Evolutionary conservation across 2,113 vertebrate genomes (phyloP).

Genomic region (Euleptes europaea): DNA sequence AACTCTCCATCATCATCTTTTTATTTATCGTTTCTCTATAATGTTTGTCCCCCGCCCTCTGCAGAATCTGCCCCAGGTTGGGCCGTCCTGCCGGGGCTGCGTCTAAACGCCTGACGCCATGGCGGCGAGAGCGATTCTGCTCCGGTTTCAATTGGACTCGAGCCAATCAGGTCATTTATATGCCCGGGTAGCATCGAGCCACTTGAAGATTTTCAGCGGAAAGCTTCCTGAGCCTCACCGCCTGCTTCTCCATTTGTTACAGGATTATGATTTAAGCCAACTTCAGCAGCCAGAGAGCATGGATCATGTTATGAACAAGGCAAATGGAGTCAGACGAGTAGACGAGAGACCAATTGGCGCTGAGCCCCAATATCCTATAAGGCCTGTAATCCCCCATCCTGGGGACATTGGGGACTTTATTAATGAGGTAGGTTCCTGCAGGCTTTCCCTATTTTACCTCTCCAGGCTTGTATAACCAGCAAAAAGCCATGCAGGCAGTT

Average conservation of each 20-base stretch:
- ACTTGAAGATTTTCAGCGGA: neutral
- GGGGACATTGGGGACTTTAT: slow-evolving; percentile 98
- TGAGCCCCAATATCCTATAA: slow-evolving; percentile 92
- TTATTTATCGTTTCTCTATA: too few relatives aligned
- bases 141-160: slow-evolving; percentile 20
- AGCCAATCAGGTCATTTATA: neutral
- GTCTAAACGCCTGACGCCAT: rapidly evolving
- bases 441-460: neutral
- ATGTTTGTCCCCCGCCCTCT: too few relatives aligned
- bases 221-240: slow-evolving; percentile 28
- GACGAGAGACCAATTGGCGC: slow-evolving; percentile 94
- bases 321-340: slow-evolving; percentile 88
- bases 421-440: slow-evolving; percentile 83
- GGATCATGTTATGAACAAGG: slow-evolving; percentile 93
- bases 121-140: neutral
- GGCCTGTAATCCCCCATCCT: slow-evolving; percentile 91
- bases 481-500: neutral
- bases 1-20: too few relatives aligned
- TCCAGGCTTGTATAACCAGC: slow-evolving; percentile 18
- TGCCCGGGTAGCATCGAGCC: neutral
- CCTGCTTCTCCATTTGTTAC: slow-evolving; percentile 52
- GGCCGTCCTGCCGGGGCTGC: too few relatives aligned
- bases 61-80: too few relatives aligned
- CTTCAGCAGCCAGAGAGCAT: slow-evolving; percentile 94
- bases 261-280: slow-evolving; percentile 98